Evolutionary conservation across 2,888 invertebrate species (phyloP).

Genomic region (Drosophila gaucha): DNA sequence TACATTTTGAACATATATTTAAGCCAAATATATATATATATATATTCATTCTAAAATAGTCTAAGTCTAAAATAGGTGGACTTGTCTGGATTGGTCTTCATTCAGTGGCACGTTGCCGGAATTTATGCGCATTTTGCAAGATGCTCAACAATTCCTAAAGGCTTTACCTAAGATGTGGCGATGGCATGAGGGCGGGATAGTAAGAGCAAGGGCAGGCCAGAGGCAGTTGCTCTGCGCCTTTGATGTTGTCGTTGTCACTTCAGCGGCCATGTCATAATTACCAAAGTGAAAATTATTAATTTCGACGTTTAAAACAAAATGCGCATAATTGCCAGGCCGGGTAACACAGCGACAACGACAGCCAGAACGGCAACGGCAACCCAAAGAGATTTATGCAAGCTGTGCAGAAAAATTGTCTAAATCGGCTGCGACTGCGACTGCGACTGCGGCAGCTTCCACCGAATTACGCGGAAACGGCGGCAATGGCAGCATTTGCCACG

Average conservation of each 20-base stretch:
- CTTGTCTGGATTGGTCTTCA: background rate
- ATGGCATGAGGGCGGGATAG: background rate
- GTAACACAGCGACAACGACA: constrained; percentile 9
- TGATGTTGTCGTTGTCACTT: constrained; percentile 82
- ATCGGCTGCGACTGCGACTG: constrained; percentile 51
- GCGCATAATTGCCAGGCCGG: constrained; percentile 74
- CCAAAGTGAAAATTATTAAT: constrained; percentile 82
- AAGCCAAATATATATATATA: too few relatives aligned
- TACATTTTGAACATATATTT: too few relatives aligned
- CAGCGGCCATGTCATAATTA: constrained; percentile 79
- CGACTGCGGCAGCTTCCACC: constrained; percentile 60
- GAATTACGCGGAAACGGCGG: constrained; percentile 77
- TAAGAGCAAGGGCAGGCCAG: constrained; percentile 13
- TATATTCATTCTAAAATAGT: background rate
- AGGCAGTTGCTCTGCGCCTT: constrained; percentile 50
- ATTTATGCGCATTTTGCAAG: constrained; percentile 51
- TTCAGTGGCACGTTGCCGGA: constrained; percentile 13
- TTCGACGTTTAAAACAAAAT: constrained; percentile 81
- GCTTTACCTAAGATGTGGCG: constrained; percentile 5
- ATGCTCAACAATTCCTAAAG: constrained; percentile 30
- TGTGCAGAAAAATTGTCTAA: constrained; percentile 79
- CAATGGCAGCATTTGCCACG: constrained; percentile 76
- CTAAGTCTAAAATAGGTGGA: background rate
- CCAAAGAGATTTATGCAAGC: constrained; percentile 71
- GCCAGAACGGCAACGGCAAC: background rate